Evolutionary conservation across 2,113 vertebrate genomes (phyloP).

Genomic region (Oreochromis niloticus): DNA sequence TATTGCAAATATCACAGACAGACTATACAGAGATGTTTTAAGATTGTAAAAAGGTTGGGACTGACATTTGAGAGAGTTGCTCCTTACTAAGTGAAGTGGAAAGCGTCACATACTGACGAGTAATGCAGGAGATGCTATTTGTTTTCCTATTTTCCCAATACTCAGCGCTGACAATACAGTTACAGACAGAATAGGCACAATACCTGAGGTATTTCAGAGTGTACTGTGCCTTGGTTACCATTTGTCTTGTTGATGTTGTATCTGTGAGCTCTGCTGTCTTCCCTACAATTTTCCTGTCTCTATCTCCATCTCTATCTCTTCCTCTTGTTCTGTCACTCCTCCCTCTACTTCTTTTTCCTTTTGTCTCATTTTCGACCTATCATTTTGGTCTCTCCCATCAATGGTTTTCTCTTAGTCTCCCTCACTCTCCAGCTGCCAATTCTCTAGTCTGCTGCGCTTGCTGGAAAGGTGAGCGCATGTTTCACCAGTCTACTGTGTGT

Average conservation of each 20-base stretch:
- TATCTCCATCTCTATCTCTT: slow-evolving; percentile 18
- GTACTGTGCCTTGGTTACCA: slow-evolving; percentile 35
- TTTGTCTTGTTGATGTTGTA: slow-evolving; percentile 40
- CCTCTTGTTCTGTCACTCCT: slow-evolving; percentile 27
- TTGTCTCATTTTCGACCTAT: slow-evolving; percentile 46
- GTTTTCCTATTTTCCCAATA: slow-evolving; percentile 19
- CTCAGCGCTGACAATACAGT: slow-evolving; percentile 37
- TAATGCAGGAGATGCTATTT: slow-evolving; percentile 14
- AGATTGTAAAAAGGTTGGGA: not conserved
- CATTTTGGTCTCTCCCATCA: slow-evolving; percentile 20
- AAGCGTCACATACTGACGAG: not conserved
- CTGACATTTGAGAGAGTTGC: slow-evolving; percentile 45
- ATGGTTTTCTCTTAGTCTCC: not conserved
- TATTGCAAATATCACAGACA: not conserved
- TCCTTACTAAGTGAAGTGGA: slow-evolving; percentile 44
- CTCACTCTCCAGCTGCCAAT: slow-evolving; percentile 30
- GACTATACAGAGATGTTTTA: not conserved
- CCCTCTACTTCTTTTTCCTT: slow-evolving; percentile 5
- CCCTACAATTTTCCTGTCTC: slow-evolving; percentile 3
- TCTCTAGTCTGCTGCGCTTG: slow-evolving; percentile 36
- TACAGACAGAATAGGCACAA: slow-evolving; percentile 55
- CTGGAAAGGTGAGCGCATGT: slow-evolving; percentile 47
- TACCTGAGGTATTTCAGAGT: slow-evolving; percentile 20
- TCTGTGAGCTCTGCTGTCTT: slow-evolving; percentile 20
- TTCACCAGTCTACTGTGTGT: slow-evolving; percentile 43